Evolutionary conservation across 1,140 invertebrate genomes (phyloP), one percentile per base, ranked within the genome.

Genomic region (Dryas iulia): DNA sequence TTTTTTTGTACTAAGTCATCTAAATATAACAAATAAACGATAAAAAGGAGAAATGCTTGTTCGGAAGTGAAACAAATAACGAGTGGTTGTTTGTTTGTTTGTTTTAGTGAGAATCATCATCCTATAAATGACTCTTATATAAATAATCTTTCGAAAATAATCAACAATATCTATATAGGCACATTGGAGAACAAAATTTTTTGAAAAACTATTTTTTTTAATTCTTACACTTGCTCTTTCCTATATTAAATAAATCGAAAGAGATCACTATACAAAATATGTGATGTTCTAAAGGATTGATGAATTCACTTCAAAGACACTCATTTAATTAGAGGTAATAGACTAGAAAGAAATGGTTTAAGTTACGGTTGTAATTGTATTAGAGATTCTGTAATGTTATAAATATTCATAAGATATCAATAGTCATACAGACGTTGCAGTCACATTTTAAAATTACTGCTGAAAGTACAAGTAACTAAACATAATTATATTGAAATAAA

Each of bases 1-100:
- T 81, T 83, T 68, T n/a, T 90, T 90, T 90, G 88, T 90, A 90
- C 88, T 87, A 86, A 83, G 69, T 81, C 68, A 72, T 64, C 54
- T 69, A 77, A 73, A 81, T 73, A 74, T 73, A 77, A 77, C 53
- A 79, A 81, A 72, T 79, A 81, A 81, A 81, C 69, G 73, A 73
- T 52, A 69, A 75, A 77, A 81, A 77, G 59, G 63, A 53, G 56
- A 59, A 54, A 68, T 63, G 69, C 63, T 72, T 67, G 70, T 24
- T 60, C 8, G 70, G 73, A 23, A 83, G 89, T 91, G 89, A 86
- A 86, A 84, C 18, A 66, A 77, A 80, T 85, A 90, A 90, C 86
- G 78, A 88, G 87, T 90, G 86, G 78, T 30, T 62, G 73, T 70
- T 59, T 77, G n/a, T n/a, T n/a, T n/a, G n/a, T n/a, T 75, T 66